phyloP scores from a whole-genome alignment of 2,113 vertebrate species.

The Asarcornis scutulata region DNA sequence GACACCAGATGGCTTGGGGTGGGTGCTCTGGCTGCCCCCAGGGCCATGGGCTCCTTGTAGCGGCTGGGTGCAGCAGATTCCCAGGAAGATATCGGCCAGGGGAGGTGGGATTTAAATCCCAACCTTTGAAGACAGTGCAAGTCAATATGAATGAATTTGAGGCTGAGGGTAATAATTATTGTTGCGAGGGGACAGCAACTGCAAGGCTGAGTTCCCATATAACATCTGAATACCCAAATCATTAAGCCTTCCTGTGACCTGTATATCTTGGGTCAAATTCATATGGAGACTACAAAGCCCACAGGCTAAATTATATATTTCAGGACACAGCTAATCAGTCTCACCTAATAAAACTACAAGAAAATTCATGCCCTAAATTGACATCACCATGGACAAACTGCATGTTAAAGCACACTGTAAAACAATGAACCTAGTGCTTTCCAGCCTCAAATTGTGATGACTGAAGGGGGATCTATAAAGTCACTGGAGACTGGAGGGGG shows the following conservation, averaged over 20 bases:
- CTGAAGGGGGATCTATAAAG: slow-evolving; percentile 46
- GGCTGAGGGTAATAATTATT: not conserved
- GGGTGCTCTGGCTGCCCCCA: not conserved
- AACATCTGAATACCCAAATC: slow-evolving; percentile 10
- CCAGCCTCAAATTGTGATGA: not conserved
- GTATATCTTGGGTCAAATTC: slow-evolving; percentile 40
- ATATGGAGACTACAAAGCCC: slow-evolving; percentile 11
- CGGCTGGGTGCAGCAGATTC: not conserved
- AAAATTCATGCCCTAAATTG: slow-evolving; percentile 19
- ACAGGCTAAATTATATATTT: slow-evolving; percentile 38
- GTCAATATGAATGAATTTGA: not conserved
- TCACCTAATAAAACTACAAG: slow-evolving; percentile 38
- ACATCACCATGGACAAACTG: slow-evolving; percentile 1
- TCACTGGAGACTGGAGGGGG: not conserved
- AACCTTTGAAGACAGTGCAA: not conserved
- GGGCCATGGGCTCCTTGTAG: not conserved
- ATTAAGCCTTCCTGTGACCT: slow-evolving; percentile 43
- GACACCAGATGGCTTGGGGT: slow-evolving; percentile 56
- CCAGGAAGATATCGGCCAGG: not conserved
- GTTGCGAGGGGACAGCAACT: fast-evolving
- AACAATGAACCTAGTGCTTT: not conserved
- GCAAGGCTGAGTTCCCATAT: not conserved
- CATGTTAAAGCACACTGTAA: slow-evolving; percentile 1
- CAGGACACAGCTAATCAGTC: slow-evolving; percentile 30
- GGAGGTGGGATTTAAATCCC: not conserved